Base-by-base conservation (phyloP, 2,797 vertebrate species). In the Macroramphosus scolopax region DNA sequence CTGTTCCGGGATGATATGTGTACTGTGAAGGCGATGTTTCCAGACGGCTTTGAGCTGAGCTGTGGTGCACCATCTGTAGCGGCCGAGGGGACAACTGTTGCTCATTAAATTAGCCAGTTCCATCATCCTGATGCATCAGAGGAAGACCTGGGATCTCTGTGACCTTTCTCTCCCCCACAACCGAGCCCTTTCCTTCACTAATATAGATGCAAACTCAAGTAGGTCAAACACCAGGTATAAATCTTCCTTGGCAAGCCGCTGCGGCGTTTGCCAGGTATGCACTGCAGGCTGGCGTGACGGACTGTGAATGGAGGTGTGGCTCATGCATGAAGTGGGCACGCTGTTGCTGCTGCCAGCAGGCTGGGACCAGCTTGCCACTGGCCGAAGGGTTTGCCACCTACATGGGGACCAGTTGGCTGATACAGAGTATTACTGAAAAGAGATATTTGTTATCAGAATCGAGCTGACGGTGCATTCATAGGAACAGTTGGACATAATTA, bases 101-200 rank as follows among this genome's bases (percentile, higher is more conserved):
- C 93, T 94, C 89, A 89, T 92, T 95, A 95, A 96, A 95, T 95
- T 94, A 94, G 93, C 91, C 90, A 91, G 90, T 92, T 97, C 93
- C 89, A 95, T 97, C 93, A 94, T 94, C 92, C 90, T 94, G 92
- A 94, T 88, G 83, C 92, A 92, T 93, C 91, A 92, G 92, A 70
- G 78, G 86, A 89, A 84, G 86, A 94, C 89, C 92, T 87, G 89
- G 88, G 93, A 92, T 93, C 89, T 90, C 81, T 78, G 86, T 92
- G 93, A 95, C 94, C 95, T 97, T 95, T 95, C 88, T 85, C 87
- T 90, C 90, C 91, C 89, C 90, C 91, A 90, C 91, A 89, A 91
- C 91, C 92, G 92, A 91, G 88, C 89, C 89, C 84, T 87, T 90
- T 88, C 88, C 89, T 92, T 90, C 91, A 87, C 91, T 92, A 93